phyloP scores from a whole-genome alignment of 2,888 invertebrate species.

The Galeruca laticollis region DNA sequence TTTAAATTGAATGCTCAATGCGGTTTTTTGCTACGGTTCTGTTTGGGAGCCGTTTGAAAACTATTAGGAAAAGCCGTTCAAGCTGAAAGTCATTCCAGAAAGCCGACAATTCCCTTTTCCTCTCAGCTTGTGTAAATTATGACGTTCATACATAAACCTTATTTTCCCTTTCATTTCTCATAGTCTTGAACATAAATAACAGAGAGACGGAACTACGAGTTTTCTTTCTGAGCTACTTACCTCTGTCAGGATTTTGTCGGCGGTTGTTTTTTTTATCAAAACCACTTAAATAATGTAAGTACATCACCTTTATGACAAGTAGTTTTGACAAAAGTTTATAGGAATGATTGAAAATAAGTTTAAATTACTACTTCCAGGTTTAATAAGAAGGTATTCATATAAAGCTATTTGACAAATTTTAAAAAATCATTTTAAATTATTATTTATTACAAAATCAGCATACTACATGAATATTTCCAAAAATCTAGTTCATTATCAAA shows the following conservation, averaged over 20 bases:
- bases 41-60: slow-evolving; percentile 46
- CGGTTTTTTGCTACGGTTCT: slow-evolving; percentile 6
- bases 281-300: slow-evolving; percentile 21
- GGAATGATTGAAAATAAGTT: no score
- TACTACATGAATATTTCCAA: no score
- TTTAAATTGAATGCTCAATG: not conserved
- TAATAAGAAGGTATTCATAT: no score
- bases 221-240: slow-evolving; percentile 38
- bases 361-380: no score
- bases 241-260: slow-evolving; percentile 43
- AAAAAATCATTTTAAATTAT: no score
- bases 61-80: slow-evolving; percentile 49
- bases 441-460: no score
- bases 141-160: slow-evolving; percentile 61
- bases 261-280: slow-evolving; percentile 34
- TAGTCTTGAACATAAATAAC: slow-evolving; percentile 59
- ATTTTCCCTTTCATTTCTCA: slow-evolving; percentile 64
- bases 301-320: not conserved
- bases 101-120: slow-evolving; percentile 56
- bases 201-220: slow-evolving; percentile 24
- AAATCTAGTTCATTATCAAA: no score
- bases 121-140: slow-evolving; percentile 57
- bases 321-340: no score
- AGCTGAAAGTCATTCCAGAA: slow-evolving; percentile 53
- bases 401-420: no score